Base-by-base conservation (phyloP, 2,888 invertebrate species). In the Podotricha telesiphe region DNA sequence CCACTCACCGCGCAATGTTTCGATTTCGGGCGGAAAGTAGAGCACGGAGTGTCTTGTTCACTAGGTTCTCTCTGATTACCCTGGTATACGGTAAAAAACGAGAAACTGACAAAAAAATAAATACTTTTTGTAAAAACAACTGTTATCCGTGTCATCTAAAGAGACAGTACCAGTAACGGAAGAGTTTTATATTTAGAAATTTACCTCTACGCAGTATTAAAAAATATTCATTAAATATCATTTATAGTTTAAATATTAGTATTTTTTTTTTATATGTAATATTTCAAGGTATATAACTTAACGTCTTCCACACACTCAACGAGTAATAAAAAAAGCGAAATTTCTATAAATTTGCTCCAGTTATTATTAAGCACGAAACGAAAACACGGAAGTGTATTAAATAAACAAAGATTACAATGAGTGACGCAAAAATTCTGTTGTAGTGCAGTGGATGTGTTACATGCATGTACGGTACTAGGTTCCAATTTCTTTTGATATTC, bases 291-390 rank as follows among this genome's bases (percentile, higher is more conserved):
- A 20, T n/a, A 58, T 10, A 42, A 59, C 6, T 59, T 10, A 4
- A 22, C 22, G n/a, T 11, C 22, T 45, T 22, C 19, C 22, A 15
- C 20, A 22, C 20, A 22, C n/a, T 58, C 10, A 45, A 22, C 22
- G 22, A 37, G 59, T 17, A 28, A 59, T 59, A 59, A 45, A 59
- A n/a, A 22, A 59, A 28, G 22, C 45, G 59, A 59, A 59, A 59
- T 59, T 59, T 59, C 59, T 59, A 45, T 59, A 28, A 59, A n/a
- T 45, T 45, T 59, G 59, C 59, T 45, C 59, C 22, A 59, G 45
- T 45, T 28, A 45, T 20, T 59, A 59, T 22, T 28, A 45, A 45
- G 59, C 45, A 45, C 59, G 15, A 55, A 37, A 59, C 22, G 45
- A 59, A 45, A 45, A 45, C 59, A 45, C 59, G 59, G 59, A 59